phyloP scores from a whole-genome alignment of 2,888 invertebrate genomes.

The Orthosia incerta region DNA sequence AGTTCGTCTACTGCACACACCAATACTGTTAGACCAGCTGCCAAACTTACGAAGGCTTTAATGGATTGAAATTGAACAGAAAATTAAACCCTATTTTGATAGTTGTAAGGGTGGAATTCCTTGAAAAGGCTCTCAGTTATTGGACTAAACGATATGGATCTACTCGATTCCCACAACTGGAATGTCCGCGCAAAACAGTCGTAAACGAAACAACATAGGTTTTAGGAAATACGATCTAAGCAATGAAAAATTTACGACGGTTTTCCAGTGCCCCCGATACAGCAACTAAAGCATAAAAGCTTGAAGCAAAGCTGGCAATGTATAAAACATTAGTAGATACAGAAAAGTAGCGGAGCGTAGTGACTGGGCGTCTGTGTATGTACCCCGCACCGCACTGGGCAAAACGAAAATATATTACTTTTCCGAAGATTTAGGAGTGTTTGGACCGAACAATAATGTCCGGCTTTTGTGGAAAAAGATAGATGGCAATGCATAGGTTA shows the following conservation, averaged over 20 bases:
- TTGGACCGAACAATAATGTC: slow-evolving; percentile 92
- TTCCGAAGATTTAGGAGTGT: slow-evolving; percentile 91
- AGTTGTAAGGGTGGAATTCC: slow-evolving; percentile 54
- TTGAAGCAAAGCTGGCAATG: slow-evolving; percentile 79
- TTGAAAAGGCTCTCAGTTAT: slow-evolving; percentile 46
- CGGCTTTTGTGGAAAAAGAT: slow-evolving; percentile 92
- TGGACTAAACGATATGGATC: slow-evolving; percentile 57
- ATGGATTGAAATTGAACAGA: not conserved
- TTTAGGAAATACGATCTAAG: slow-evolving; percentile 80
- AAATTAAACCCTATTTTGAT: slow-evolving; percentile 54
- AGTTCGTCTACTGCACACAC: slow-evolving; percentile 80
- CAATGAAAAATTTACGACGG: slow-evolving; percentile 75
- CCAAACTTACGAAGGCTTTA: slow-evolving; percentile 51
- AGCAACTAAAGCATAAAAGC: slow-evolving; percentile 70
- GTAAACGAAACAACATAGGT: slow-evolving; percentile 78
- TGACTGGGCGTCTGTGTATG: slow-evolving; percentile 74
- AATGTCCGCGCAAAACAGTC: slow-evolving; percentile 78
- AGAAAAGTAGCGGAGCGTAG: slow-evolving; percentile 84
- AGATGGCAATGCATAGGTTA: slow-evolving; percentile 91
- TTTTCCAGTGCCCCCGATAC: slow-evolving; percentile 77
- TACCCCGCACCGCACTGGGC: slow-evolving; percentile 88
- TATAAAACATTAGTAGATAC: slow-evolving; percentile 89
- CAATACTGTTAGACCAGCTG: slow-evolving; percentile 70
- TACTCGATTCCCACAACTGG: slow-evolving; percentile 76
- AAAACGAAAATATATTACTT: slow-evolving; percentile 92